Conservation (phyloP, 2,888 invertebrate genomes). For the Macaria liturata region DNA sequence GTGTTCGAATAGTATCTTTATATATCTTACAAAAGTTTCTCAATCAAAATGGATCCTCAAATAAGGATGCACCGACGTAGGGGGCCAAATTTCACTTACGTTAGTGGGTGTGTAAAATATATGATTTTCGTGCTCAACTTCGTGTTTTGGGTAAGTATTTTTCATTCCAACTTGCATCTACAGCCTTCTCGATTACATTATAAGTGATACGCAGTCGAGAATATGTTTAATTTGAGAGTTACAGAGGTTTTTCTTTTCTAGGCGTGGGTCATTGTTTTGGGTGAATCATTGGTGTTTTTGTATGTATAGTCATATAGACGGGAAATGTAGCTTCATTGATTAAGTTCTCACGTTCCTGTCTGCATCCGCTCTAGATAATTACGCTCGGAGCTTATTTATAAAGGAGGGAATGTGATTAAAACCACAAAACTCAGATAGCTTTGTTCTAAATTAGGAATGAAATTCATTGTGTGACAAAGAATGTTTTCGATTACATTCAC, state of each 20-base stretch:
- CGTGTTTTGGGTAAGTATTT: conserved; percentile 92
- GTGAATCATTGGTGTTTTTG: conserved; percentile 45
- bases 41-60: conserved; percentile 33
- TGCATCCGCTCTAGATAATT: conserved; percentile 31
- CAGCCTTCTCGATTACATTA: neutral
- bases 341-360: conserved; percentile 14
- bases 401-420: conserved; percentile 4
- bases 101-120: conserved; percentile 94
- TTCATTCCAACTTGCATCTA: neutral
- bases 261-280: conserved; percentile 36
- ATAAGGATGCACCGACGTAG: conserved; percentile 84
- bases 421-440: conserved; percentile 2
- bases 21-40: conserved; percentile 5
- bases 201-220: conserved; percentile 6
- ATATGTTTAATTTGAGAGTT: too few species aligned
- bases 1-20: neutral
- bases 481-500: neutral
- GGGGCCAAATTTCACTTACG: conserved; percentile 89
- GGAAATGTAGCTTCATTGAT: conserved; percentile 4
- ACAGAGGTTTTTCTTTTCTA: conserved; percentile 8
- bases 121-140: conserved; percentile 95
- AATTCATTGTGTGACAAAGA: conserved; percentile 2
- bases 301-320: conserved; percentile 28
- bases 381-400: conserved; percentile 7
- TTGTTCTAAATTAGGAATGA: conserved; percentile 2